Evolutionary conservation across 2,797 vertebrate genomes (phyloP), one percentile per base, ranked within the genome.

Genomic region (Anguilla pacifica): DNA sequence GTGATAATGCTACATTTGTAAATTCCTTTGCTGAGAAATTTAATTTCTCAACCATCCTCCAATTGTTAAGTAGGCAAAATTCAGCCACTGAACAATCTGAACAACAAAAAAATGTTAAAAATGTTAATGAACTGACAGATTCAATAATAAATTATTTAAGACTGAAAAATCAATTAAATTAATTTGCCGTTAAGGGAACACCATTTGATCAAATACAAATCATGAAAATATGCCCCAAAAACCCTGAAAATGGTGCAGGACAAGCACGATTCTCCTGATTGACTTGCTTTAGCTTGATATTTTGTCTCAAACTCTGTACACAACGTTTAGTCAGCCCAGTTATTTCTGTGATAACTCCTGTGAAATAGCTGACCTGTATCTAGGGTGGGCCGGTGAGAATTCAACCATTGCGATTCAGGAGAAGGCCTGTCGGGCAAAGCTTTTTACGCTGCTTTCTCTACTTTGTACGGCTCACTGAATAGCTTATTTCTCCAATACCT

Each of bases 121-220:
- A 70, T 70, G 22, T 15, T 28, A 70, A 70, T 70, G 2, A 70
- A 25, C 64, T 70, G 25, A 10, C 64, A n/a, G 25, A 70, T 70
- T 70, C 64, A n/a, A 70, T 70, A n/a, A 70, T n/a, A 35, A 25
- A 25, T 70, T 70, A 77, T 70, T 70, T n/a, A 77, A 35, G 72
- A 35, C 35, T 17, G 35, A 39, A 77, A 35, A 17, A 39, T 39
- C 19, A 39, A 22, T 35, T 2, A 77, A 77, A 25, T 67, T 74
- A 74, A 28, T 35, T 28, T 72, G n/a, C 70, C 28, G 19, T 64
- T 17, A 39, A 19, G 31, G 35, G 6, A 70, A 28, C 64, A n/a
- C 11, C 25, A 70, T 6, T 17, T 28, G 6, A 70, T 70, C 64
- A 70, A 70, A 70, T 59, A 59, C 57, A 59, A 59, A 59, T 15